Conservation (phyloP, 2,797 vertebrate genomes). For the Ciconia nigra region DNA sequence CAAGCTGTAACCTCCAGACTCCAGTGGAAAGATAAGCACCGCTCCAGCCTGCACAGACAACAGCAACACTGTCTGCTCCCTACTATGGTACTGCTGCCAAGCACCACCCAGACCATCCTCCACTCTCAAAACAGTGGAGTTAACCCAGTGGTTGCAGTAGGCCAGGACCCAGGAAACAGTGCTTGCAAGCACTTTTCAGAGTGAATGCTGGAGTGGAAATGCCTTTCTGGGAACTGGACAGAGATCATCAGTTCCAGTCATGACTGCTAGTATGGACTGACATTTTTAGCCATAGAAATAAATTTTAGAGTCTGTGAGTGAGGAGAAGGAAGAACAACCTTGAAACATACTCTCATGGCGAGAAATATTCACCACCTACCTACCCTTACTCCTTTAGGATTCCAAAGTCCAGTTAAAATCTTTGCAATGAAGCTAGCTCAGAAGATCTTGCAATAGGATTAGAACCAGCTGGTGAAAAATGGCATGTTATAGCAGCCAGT, state of each 20-base stretch:
- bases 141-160: fast-evolving
- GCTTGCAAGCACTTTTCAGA: not conserved
- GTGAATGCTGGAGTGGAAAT: not conserved
- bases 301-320: not conserved
- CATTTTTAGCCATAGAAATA: not conserved
- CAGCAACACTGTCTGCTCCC: not conserved
- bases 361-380: not conserved
- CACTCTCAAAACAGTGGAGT: not conserved
- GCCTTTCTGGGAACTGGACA: not conserved
- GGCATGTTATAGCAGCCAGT: not conserved
- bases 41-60: not conserved
- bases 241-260: not conserved
- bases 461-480: not conserved
- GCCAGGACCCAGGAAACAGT: not conserved
- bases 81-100: not conserved
- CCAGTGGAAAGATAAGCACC: fast-evolving
- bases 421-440: not conserved
- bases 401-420: not conserved
- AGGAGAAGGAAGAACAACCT: not conserved
- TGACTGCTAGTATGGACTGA: not conserved
- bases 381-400: not conserved
- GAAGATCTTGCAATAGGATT: not conserved
- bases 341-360: not conserved
- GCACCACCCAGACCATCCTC: not conserved
- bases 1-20: not conserved